These are phyloP conservation scores for Pachyrhynchus sulphureomaculatus DNA, from an alignment of 1,140 invertebrate genomes.

Conservation along the genomic window DNA sequence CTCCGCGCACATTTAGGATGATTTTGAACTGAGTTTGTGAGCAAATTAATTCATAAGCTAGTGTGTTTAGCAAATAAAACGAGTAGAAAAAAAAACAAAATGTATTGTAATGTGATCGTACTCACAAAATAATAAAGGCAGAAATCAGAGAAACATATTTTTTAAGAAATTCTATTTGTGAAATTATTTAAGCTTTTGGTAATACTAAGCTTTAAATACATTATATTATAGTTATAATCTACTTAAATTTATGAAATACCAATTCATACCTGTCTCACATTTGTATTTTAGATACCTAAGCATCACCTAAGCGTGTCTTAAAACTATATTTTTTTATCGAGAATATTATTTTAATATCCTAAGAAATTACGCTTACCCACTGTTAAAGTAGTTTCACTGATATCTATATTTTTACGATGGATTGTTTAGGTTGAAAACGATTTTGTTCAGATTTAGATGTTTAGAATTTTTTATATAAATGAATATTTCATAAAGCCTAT, in stretches of 20 bases:
- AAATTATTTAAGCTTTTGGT: slow-evolving; percentile 19
- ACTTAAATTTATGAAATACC: slow-evolving; percentile 1
- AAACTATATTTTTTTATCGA: slow-evolving; percentile 21
- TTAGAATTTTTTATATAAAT: neutral
- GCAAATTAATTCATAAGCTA: neutral
- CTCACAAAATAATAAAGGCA: slow-evolving; percentile 23
- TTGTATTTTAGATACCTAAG: slow-evolving; percentile 17
- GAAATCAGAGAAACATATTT: slow-evolving; percentile 22
- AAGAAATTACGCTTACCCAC: slow-evolving; percentile 17
- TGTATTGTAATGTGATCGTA: slow-evolving; percentile 23
- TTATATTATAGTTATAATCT: neutral
- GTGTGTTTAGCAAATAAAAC: slow-evolving; percentile 4
- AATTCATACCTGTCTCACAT: slow-evolving; percentile 2
- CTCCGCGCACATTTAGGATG: neutral
- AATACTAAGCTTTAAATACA: slow-evolving; percentile 23
- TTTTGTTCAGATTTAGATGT: slow-evolving; percentile 6
- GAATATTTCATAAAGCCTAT: neutral
- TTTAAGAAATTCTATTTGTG: slow-evolving; percentile 15
- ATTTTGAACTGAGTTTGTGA: slow-evolving; percentile 16
- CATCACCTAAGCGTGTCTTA: slow-evolving; percentile 35
- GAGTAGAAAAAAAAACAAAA: neutral
- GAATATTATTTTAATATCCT: slow-evolving; percentile 14
- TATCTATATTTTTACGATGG: slow-evolving; percentile 11
- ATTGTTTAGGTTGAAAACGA: neutral
- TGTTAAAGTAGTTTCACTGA: slow-evolving; percentile 4